A percentile compares a stretch with the other conserved stretches of the same genome.
Conservation (phyloP, 2,113 vertebrate species). For the Gymnorhina tibicen region DNA sequence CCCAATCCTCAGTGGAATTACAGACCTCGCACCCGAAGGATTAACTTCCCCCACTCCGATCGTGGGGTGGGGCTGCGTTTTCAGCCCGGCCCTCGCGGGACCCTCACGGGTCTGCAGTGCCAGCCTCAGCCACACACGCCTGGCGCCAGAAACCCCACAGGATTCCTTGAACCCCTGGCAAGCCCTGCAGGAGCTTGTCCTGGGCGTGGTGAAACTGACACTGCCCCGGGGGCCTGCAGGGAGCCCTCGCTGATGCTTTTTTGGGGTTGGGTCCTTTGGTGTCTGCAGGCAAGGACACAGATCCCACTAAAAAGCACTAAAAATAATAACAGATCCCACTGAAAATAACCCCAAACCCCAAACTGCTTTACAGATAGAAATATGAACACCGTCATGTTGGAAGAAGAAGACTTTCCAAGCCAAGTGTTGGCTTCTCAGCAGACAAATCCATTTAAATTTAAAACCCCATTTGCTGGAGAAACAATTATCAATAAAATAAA, state of each 20-base stretch:
- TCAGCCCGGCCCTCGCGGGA: not conserved
- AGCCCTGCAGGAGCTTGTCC: not conserved
- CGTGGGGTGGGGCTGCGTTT: not conserved
- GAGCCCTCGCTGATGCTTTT: not conserved
- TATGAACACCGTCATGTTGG: not conserved
- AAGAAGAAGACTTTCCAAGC: not conserved
- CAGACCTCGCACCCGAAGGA: not conserved
- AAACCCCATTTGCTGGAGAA: not conserved
- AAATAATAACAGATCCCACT: not conserved
- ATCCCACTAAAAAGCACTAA: not conserved
- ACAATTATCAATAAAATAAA: not conserved
- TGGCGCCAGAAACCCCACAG: not conserved
- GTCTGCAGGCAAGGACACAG: not conserved
- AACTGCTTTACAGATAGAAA: rapidly evolving
- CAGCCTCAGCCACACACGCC: not conserved
- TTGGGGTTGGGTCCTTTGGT: not conserved
- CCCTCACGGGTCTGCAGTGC: not conserved
- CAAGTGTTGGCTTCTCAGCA: not conserved
- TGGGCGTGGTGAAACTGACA: not conserved
- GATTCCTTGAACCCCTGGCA: not conserved
- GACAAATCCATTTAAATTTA: not conserved
- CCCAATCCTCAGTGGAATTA: not conserved
- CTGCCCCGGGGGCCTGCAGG: not conserved
- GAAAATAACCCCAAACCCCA: not conserved
- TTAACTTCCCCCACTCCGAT: not conserved